Percentiles rank a stretch among this genome's conserved stretches.
These are phyloP conservation scores for Prionailurus viverrinus DNA, from an alignment of 2,113 vertebrate species.

Conservation along the genomic window DNA sequence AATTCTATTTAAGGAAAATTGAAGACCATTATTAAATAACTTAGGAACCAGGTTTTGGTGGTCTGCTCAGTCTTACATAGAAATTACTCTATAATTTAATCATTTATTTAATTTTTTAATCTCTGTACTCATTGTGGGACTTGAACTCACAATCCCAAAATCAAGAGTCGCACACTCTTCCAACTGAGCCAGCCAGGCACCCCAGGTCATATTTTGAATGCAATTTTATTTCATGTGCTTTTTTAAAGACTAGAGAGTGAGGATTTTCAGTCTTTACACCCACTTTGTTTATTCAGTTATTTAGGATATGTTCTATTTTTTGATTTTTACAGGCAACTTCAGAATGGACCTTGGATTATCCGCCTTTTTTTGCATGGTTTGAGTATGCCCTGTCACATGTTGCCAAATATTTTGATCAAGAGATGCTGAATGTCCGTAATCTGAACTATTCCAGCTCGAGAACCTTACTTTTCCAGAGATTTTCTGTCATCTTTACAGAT, in stretches of 20 bases:
- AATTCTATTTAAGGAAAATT: background rate
- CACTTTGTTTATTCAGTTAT: conserved; percentile 23
- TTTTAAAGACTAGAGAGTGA: background rate
- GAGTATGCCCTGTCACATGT: conserved; percentile 91
- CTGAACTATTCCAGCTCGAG: conserved; percentile 90
- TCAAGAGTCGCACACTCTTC: background rate
- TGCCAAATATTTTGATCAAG: conserved; percentile 91
- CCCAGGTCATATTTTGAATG: background rate
- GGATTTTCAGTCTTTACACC: background rate
- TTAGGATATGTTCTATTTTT: conserved; percentile 12
- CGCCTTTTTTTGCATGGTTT: conserved; percentile 98
- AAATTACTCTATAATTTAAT: conserved; percentile 22
- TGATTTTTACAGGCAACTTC: conserved; percentile 91
- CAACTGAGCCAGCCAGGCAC: background rate
- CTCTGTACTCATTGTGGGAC: background rate
- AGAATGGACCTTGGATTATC: conserved; percentile 98
- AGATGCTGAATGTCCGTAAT: conserved; percentile 94
- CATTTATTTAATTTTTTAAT: background rate
- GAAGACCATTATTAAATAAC: background rate
- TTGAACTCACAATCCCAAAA: background rate
- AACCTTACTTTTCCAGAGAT: conserved; percentile 94
- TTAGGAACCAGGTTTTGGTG: background rate
- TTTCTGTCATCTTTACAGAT: conserved; percentile 94
- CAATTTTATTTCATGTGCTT: conserved; percentile 27
- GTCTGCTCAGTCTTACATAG: conserved; percentile 23